Evolutionary conservation across 2,113 vertebrate genomes (phyloP).

Genomic region (Plecturocebus donacophilus): DNA sequence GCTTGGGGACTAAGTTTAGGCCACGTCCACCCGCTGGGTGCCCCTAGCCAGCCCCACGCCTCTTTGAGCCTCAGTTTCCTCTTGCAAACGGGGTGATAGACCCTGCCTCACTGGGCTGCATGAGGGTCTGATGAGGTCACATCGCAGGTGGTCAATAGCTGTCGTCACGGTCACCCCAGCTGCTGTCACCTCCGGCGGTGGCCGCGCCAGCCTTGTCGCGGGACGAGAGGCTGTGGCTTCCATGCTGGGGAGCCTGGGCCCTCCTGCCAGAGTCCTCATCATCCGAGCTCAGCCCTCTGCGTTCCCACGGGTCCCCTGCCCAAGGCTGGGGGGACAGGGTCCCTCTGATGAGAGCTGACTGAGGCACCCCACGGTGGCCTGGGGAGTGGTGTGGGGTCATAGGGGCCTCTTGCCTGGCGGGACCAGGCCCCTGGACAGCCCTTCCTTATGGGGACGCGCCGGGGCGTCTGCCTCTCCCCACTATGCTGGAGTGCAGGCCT

Average conservation of each 20-base stretch:
- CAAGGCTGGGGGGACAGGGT: fast-evolving
- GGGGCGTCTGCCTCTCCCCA: fast-evolving
- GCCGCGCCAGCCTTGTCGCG: background rate
- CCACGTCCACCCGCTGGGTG: background rate
- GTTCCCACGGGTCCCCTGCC: fast-evolving
- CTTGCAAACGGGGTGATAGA: background rate
- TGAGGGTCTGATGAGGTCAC: fast-evolving
- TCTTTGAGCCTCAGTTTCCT: constrained; percentile 64
- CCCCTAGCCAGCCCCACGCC: background rate
- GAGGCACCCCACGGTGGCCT: background rate
- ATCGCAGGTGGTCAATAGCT: fast-evolving
- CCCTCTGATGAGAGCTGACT: fast-evolving
- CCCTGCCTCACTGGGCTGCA: background rate
- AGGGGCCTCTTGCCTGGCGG: fast-evolving
- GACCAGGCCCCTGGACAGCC: too few species aligned
- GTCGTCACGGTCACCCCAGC: fast-evolving
- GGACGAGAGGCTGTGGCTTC: background rate
- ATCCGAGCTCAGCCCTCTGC: fast-evolving
- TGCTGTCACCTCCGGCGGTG: background rate
- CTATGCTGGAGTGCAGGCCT: background rate
- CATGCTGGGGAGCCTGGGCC: background rate
- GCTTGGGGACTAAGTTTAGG: background rate
- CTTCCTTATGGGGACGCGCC: fast-evolving
- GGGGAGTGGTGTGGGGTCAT: fast-evolving
- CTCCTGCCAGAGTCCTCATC: background rate